phyloP scores from a whole-genome alignment of 2,797 vertebrate genomes.

The Brachymystax lenok region DNA sequence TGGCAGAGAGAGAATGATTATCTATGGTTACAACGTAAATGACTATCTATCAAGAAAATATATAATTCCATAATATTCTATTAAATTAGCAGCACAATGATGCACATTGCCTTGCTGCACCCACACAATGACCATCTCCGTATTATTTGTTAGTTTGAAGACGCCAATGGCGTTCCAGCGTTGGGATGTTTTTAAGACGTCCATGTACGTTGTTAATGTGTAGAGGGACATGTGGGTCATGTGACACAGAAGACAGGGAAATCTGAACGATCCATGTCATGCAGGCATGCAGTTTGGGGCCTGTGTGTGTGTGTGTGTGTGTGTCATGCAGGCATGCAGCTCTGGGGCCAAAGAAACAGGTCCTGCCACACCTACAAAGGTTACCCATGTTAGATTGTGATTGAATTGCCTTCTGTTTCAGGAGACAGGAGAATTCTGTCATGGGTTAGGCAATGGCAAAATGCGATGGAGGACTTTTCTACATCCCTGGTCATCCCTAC shows the following conservation, averaged over 20 bases:
- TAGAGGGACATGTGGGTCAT: conserved; percentile 65
- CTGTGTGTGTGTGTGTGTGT: no score
- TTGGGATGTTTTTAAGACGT: conserved; percentile 41
- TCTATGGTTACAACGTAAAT: no score
- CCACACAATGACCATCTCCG: not conserved
- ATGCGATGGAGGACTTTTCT: not conserved
- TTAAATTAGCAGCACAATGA: not conserved
- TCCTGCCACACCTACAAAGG: conserved; percentile 43
- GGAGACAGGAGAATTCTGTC: conserved; percentile 6
- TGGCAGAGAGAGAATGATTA: not conserved
- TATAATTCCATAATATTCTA: no score
- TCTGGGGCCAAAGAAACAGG: conserved; percentile 37
- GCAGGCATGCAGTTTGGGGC: conserved; percentile 47
- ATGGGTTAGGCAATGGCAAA: conserved; percentile 2
- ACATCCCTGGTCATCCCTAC: no score
- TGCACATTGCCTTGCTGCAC: not conserved
- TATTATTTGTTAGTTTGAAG: not conserved
- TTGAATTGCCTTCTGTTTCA: conserved; percentile 51
- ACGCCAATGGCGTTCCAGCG: conserved; percentile 25
- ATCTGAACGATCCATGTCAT: conserved; percentile 66
- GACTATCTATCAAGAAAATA: no score
- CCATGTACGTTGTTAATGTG: conserved; percentile 66
- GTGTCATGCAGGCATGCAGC: conserved; percentile 25
- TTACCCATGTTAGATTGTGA: conserved; percentile 59
- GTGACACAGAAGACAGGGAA: conserved; percentile 61